Evolutionary conservation across 2,888 invertebrate species (phyloP), one percentile per base, ranked within the genome.

Genomic region (Pristionchus entomophagus): DNA sequence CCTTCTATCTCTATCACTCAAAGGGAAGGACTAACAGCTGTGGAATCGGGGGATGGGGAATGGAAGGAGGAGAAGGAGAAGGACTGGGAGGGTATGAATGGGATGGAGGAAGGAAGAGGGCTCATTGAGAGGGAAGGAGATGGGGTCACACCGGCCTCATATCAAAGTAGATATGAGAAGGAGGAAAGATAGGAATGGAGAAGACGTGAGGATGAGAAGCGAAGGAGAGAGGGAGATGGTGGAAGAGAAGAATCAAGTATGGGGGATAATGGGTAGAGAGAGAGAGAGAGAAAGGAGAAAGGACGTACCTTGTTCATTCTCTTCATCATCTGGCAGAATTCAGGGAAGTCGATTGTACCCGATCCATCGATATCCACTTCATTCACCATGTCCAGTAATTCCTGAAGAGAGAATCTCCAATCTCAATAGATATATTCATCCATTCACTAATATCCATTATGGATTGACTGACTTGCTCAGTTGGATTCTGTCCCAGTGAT

Each of bases 401-500:
- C 93, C 88, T 90, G 87, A 22, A 87, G 78, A 49, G 14, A 14
- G 45, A 45, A 6, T 59, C 59, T 59, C n/a, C n/a, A n/a, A n/a
- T n/a, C n/a, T n/a, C n/a, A n/a, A n/a, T n/a, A n/a, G n/a, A n/a
- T n/a, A 59, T 59, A 22, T 45, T 45, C 45, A 19, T n/a, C 77
- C 38, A 45, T 45, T 26, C 45, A n/a, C n/a, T n/a, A n/a, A n/a
- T n/a, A n/a, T n/a, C 41, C 65, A 8, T n/a, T 26, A 41, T 19
- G 49, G 12, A 6, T 56, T 26, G 17, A 82, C 82, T 82, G 22
- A 93, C 93, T 89, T 94, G 94, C 85, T 94, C 94, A 5, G 94
- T 94, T 35, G 94, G 94, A 87, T 94, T 94, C 88, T 94, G 94
- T 3, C 94, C 94, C n/a, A 94, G 89, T 10, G 93, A 91, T 38